These are phyloP conservation scores for Astyanax mexicanus DNA, from an alignment of 2,797 vertebrate species.

Conservation along the genomic window DNA sequence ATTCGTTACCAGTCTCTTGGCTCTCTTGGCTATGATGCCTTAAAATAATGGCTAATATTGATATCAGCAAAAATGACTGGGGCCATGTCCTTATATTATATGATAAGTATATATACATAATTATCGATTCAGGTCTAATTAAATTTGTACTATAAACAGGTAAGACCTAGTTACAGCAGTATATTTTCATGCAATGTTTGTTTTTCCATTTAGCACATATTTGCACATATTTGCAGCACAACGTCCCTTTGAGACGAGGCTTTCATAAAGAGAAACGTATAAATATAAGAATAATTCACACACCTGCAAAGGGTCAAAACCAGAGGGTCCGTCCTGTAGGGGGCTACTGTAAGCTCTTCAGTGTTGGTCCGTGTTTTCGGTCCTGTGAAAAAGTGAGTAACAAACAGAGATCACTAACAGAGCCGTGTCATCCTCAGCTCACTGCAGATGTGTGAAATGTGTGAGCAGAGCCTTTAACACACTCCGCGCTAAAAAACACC, in stretches of 20 bases:
- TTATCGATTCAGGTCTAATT: too few species aligned
- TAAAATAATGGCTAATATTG: too few species aligned
- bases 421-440: constrained; percentile 8
- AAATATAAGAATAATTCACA: constrained; percentile 16
- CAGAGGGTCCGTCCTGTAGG: constrained; percentile 88
- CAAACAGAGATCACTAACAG: constrained; percentile 30
- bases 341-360: constrained; percentile 81
- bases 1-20: too few species aligned
- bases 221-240: too few species aligned
- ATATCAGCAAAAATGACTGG: too few species aligned
- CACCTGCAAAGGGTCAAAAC: constrained; percentile 88
- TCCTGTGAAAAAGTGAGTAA: constrained; percentile 65
- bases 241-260: not conserved
- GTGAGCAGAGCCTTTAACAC: constrained; percentile 14
- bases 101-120: too few species aligned
- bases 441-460: not conserved
- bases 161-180: not conserved
- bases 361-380: constrained; percentile 77
- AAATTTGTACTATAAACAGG: too few species aligned
- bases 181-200: too few species aligned
- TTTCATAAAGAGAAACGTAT: not conserved
- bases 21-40: too few species aligned
- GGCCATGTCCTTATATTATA: too few species aligned
- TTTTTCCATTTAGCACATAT: too few species aligned
- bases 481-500: constrained; percentile 28